A percentile compares a stretch with the other conserved stretches of the same genome.
phyloP scores from a whole-genome alignment of 2,797 vertebrate genomes.

The Gadopsis marmoratus region DNA sequence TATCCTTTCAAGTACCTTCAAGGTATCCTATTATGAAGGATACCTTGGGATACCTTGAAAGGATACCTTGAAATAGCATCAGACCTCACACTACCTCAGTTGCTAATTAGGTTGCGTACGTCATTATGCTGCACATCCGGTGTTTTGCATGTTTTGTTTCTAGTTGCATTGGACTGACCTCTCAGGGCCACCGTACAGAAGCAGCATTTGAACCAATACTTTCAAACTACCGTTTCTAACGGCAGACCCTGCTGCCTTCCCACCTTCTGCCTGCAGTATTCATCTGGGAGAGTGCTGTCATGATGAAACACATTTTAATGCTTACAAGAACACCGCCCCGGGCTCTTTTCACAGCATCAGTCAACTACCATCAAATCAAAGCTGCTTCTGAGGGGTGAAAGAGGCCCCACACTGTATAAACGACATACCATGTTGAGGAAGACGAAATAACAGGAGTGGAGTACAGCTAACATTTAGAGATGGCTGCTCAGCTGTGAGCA shows the following conservation, averaged over 20 bases:
- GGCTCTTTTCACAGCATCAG: slow-evolving; percentile 71
- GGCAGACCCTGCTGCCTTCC: slow-evolving; percentile 24
- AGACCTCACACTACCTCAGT: background rate
- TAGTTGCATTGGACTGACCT: background rate
- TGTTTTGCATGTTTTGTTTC: background rate
- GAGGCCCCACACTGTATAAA: background rate
- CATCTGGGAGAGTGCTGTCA: slow-evolving; percentile 64
- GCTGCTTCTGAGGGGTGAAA: slow-evolving; percentile 35
- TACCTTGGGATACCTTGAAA: too few relatives aligned
- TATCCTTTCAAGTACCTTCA: too few relatives aligned
- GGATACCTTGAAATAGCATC: too few relatives aligned
- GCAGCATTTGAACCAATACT: background rate
- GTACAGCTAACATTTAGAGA: background rate
- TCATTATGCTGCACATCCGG: background rate
- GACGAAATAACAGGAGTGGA: background rate
- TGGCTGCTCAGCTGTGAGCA: slow-evolving; percentile 11
- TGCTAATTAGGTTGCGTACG: background rate
- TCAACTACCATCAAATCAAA: slow-evolving; percentile 72
- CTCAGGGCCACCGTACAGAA: background rate
- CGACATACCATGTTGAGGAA: background rate
- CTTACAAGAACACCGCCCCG: slow-evolving; percentile 67
- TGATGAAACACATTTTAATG: slow-evolving; percentile 75
- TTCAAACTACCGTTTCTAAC: background rate
- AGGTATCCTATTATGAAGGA: too few relatives aligned
- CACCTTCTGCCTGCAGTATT: slow-evolving; percentile 69